Evolutionary conservation across 2,113 vertebrate genomes (phyloP), one percentile per base, ranked within the genome.

Genomic region (Psammodynastes pulverulentus): DNA sequence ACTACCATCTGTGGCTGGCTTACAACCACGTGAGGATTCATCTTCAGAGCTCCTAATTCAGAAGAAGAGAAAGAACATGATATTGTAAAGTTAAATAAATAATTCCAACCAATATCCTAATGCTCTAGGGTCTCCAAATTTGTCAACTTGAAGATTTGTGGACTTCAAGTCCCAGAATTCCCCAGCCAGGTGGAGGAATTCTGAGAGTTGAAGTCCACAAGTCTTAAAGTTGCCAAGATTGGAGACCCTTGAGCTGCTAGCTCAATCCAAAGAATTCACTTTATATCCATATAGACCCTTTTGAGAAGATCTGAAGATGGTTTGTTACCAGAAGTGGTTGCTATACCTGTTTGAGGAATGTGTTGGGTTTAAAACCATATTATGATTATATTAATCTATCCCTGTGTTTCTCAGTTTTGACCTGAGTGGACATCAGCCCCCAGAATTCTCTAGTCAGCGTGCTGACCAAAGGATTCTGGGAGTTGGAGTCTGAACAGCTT

Each of bases 1-100:
- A 0, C 0, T 17, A 2, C 0, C 0, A 49, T 79, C 17, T 85
- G 87, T 1, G 88, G 91, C 15, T 89, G 79, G n/a, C 21, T 89
- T 46, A 84, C 26, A 67, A 92, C 39, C 13, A 85, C 87, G 2
- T 86, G 45, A 29, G 19, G 45, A 24, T 26, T 86, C 87, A 92
- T 89, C 56, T 19, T 26, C 15, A 39, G 21, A 12, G 23, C 24
- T 21, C 23, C 45, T 58, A n/a, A n/a, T 24, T 86, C 19, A 86
- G 8, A 58, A 10, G 23, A 23, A 13, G 34, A 56, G 12, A 67
- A 58, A 49, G 7, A 3, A 79, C 15, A 49, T 0, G 2, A 8
- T 7, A 4, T 39, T 39, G 39, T 79, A 13, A 39, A 9, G 5
- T 24, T 5, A 12, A 51, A 29, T 13, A 39, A 79, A 79, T 19